phyloP scores from a whole-genome alignment of 2,888 invertebrate species.

The Cantharis nigra region DNA sequence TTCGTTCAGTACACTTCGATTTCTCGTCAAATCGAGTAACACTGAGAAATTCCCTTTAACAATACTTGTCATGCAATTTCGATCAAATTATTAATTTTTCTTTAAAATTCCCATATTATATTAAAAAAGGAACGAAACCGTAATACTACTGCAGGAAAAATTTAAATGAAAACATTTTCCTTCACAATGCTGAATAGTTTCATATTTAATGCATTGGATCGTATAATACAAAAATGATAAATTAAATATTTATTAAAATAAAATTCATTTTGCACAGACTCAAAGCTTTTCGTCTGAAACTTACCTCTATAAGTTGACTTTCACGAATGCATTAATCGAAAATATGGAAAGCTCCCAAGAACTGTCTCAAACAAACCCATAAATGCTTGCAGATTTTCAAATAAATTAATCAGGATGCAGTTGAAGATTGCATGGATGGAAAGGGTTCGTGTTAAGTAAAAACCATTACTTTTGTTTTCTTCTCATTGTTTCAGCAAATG shows the following conservation, averaged over 20 bases:
- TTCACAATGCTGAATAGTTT: not conserved
- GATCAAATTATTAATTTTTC: not conserved
- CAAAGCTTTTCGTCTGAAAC: not conserved
- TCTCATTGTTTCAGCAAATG: too few species aligned
- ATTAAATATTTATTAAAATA: constrained; percentile 3
- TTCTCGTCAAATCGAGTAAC: constrained; percentile 12
- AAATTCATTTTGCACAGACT: not conserved
- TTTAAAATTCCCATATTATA: not conserved
- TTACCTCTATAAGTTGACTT: not conserved
- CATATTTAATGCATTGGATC: not conserved
- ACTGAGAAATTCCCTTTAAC: not conserved
- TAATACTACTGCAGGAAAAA: not conserved
- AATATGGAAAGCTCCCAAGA: not conserved
- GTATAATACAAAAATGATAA: not conserved
- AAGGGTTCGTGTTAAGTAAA: too few species aligned
- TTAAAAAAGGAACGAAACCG: not conserved
- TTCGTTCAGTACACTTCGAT: constrained; percentile 35
- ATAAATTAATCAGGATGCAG: too few species aligned
- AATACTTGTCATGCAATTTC: not conserved
- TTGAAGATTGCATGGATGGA: too few species aligned
- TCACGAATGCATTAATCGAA: not conserved
- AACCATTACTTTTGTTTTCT: too few species aligned
- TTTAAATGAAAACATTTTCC: not conserved
- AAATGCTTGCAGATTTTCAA: too few species aligned
- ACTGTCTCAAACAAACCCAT: not conserved